phyloP scores from a whole-genome alignment of 2,888 invertebrate species.

The Dysmachus trigonus region DNA sequence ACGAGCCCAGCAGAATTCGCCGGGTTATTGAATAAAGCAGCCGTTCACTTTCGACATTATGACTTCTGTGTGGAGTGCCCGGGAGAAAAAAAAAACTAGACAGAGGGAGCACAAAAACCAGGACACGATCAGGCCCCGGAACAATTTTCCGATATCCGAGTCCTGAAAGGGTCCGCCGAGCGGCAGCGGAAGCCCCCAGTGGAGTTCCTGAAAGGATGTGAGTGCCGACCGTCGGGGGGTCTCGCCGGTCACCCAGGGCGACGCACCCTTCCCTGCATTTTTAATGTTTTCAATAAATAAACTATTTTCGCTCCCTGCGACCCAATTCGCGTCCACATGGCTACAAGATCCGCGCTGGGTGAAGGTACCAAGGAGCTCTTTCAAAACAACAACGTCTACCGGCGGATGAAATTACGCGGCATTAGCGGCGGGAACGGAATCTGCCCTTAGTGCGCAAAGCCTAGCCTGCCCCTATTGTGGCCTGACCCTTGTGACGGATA shows the following conservation, averaged over 20 bases:
- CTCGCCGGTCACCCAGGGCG: conserved; percentile 48
- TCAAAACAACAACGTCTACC: conserved; percentile 17
- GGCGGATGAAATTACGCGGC: conserved; percentile 20
- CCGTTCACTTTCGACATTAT: not conserved
- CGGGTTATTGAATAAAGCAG: not conserved
- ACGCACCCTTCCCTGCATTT: conserved; percentile 46
- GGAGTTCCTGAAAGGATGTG: conserved; percentile 51
- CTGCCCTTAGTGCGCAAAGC: not conserved
- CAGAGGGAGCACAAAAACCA: conserved; percentile 5
- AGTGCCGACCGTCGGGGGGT: conserved; percentile 48
- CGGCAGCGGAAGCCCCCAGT: conserved; percentile 47
- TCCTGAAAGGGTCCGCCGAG: conserved; percentile 12
- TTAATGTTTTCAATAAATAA: conserved; percentile 51
- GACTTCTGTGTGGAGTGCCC: not conserved
- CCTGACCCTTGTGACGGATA: not conserved
- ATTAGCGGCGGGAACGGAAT: not conserved
- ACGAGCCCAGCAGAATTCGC: not conserved
- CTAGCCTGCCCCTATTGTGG: not conserved
- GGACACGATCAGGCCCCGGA: conserved; percentile 19
- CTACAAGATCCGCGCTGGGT: not conserved
- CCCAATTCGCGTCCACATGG: not conserved
- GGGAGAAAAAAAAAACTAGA: not conserved
- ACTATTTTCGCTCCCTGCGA: conserved; percentile 48
- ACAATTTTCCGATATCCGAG: conserved; percentile 11
- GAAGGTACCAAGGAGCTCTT: not conserved